Base-by-base conservation (phyloP, 2,888 invertebrate genomes). In the Lithophane leautieri region DNA sequence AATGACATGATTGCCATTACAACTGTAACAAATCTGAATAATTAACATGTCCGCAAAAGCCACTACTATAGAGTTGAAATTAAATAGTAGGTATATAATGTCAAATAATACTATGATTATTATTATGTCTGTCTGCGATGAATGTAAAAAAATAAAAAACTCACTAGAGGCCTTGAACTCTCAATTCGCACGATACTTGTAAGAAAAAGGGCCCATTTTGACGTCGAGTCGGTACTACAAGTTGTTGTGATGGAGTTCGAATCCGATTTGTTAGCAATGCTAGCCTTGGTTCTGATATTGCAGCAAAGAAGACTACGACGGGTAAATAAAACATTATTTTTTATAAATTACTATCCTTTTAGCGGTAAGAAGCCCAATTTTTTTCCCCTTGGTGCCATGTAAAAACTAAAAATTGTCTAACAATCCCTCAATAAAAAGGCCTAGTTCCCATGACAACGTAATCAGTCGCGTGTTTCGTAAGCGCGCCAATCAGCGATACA, bases 231-330 rank as follows among this genome's bases (percentile, higher is more conserved):
- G 12, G 8, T 22, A 28, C 14, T 12, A 25, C 16, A 52, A 44
- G 47, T 63, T 54, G 16, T n/a, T 14, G 6, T 4, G 7, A 65
- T 76, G 65, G 44, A 75, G n/a, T 25, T 19, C 0, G 14, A 76
- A 25, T 47, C 34, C 9, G 22, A 75, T n/a, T 44, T 76, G n/a
- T 22, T 19, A 65, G 34, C 19, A 54, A 28, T 47, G 25, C 52
- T 76, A 34, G 25, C 22, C 25, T 25, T 76, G 14, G 42, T 74
- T 25, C 44, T 42, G 14, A 12, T 77, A 28, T n/a, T n/a, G 1
- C 14, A 0, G 8, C 14, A 6, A 67, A 50, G 8, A 28, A 56
- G 1, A 42, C 19, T 0, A 42, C 19, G 14, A 25, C 19, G 14
- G 44, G 52, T 34, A 62, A n/a, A 9, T 22, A 28, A 16, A 25